These are phyloP conservation scores for Osmoderma eremita DNA, from an alignment of 2,888 invertebrate species.

Conservation along the genomic window DNA sequence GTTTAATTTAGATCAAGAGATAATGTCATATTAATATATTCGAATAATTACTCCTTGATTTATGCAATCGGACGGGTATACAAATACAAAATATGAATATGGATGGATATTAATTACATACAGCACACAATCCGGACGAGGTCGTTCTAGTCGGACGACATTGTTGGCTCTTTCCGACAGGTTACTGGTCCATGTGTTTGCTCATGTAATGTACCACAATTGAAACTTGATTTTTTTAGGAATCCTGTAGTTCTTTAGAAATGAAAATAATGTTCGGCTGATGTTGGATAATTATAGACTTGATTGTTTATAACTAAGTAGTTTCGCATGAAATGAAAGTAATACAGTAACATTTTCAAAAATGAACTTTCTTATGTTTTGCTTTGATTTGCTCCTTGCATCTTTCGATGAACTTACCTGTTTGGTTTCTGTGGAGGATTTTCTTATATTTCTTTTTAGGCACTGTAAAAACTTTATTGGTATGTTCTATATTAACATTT, in stretches of 20 bases:
- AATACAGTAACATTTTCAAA: no score
- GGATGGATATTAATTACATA: conserved; percentile 38
- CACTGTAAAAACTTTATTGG: no score
- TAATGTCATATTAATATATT: conserved; percentile 44
- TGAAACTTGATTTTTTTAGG: conserved; percentile 40
- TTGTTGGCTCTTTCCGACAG: conserved; percentile 25
- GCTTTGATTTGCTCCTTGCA: no score
- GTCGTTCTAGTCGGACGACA: conserved; percentile 13
- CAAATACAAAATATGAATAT: conserved; percentile 42
- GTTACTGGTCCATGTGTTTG: conserved; percentile 22
- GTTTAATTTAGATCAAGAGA: conserved; percentile 44
- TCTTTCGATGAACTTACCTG: no score
- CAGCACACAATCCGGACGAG: conserved; percentile 27
- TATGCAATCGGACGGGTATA: conserved; percentile 32
- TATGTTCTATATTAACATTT: no score
- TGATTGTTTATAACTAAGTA: no score
- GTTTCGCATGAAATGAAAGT: no score
- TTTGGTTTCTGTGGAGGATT: no score
- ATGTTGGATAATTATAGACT: conserved; percentile 29
- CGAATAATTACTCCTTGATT: conserved; percentile 42
- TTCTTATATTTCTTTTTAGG: no score
- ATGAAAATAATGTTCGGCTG: conserved; percentile 14
- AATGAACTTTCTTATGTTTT: no score
- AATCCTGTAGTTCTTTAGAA: conserved; percentile 1
- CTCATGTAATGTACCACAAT: conserved; percentile 28